A percentile compares a stretch with the other conserved stretches of the same genome.
These are phyloP conservation scores for Nansenia antarctica DNA, from an alignment of 2,113 vertebrate genomes.

Conservation along the genomic window DNA sequence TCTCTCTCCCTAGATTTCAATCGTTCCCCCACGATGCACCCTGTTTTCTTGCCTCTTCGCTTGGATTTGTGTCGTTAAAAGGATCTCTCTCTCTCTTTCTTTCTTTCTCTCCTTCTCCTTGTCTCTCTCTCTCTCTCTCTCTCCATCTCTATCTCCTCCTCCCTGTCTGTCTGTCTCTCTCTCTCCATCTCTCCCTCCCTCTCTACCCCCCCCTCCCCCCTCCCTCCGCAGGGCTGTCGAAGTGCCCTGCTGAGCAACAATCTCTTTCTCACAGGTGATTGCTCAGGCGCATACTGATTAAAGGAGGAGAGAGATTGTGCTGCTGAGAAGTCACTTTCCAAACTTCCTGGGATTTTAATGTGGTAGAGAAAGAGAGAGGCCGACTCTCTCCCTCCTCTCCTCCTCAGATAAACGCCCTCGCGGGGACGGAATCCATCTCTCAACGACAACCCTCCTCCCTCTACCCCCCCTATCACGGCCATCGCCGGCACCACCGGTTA, in stretches of 20 bases:
- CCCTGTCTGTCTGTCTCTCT: constrained; percentile 6
- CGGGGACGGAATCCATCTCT: constrained; percentile 24
- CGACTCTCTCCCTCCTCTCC: constrained; percentile 20
- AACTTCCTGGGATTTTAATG: constrained; percentile 67
- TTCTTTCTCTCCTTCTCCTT: constrained; percentile 15
- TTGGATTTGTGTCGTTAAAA: too few species aligned
- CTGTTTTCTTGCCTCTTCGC: too few species aligned
- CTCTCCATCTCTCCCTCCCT: too few species aligned
- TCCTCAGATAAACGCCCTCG: constrained; percentile 45
- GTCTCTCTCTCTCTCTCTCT: constrained; percentile 24
- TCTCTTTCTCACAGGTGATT: constrained; percentile 73
- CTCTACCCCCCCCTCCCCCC: too few species aligned
- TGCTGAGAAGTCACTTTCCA: constrained; percentile 68
- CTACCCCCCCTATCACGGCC: constrained; percentile 53
- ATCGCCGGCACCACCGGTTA: constrained; percentile 14
- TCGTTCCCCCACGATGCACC: too few species aligned
- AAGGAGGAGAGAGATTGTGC: constrained; percentile 60
- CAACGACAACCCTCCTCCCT: constrained; percentile 19
- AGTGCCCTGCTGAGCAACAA: constrained; percentile 68
- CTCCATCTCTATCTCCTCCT: not conserved
- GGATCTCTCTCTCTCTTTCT: not conserved
- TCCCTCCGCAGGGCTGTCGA: constrained; percentile 58
- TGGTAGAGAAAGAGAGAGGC: constrained; percentile 54
- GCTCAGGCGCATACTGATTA: constrained; percentile 78
- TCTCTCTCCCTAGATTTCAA: too few species aligned